phyloP scores from a whole-genome alignment of 2,888 invertebrate genomes.

The Drosophila meridionalis region DNA sequence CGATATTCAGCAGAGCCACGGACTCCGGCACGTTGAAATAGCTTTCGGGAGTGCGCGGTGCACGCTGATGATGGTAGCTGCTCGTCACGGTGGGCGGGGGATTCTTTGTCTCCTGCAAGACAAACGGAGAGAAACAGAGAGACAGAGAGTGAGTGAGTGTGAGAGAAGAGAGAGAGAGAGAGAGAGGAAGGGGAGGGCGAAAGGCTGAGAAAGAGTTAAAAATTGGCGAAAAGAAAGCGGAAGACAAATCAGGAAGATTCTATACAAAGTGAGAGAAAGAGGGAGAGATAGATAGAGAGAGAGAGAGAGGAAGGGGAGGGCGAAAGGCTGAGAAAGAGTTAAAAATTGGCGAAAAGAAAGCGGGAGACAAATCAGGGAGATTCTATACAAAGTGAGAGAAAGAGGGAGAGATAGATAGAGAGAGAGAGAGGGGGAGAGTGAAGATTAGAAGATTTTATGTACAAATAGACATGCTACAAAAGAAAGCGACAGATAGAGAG shows the following conservation, averaged over 20 bases:
- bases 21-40: constrained; percentile 85
- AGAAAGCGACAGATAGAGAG: not conserved
- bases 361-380: no score
- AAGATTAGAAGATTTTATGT: no score
- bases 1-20: constrained; percentile 84
- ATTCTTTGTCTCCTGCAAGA: constrained; percentile 77
- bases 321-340: not conserved
- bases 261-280: not conserved
- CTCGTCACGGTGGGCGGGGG: constrained; percentile 68
- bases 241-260: not conserved
- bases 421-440: not conserved
- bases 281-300: not conserved
- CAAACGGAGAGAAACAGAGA: not conserved
- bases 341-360: not conserved
- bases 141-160: not conserved
- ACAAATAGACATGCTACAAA: no score
- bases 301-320: not conserved
- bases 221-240: not conserved
- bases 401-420: not conserved
- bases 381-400: not conserved
- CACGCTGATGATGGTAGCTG: constrained; percentile 83
- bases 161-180: not conserved
- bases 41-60: constrained; percentile 84
- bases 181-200: not conserved
- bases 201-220: not conserved